Conservation (phyloP, 2,113 vertebrate species). For the Nematolebias whitei region DNA sequence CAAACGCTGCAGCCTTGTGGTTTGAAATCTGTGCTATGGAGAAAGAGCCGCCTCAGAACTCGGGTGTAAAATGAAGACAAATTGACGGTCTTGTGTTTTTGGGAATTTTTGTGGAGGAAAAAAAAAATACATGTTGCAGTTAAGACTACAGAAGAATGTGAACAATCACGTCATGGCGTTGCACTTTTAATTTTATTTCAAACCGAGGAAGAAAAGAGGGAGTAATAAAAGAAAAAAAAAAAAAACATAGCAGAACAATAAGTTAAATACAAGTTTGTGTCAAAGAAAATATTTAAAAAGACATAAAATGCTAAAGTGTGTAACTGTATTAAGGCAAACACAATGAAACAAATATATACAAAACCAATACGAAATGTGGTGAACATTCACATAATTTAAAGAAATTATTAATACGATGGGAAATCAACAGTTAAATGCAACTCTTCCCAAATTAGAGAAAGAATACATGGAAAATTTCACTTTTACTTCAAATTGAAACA, state of each 20-base stretch:
- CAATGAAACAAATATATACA: conserved; percentile 71
- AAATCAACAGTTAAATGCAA: conserved; percentile 43
- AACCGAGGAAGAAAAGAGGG: conserved; percentile 43
- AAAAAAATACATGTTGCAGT: conserved; percentile 20
- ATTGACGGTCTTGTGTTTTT: conserved; percentile 24
- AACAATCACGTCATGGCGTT: conserved; percentile 21
- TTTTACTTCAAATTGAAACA: conserved; percentile 27
- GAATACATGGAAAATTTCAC: conserved; percentile 7
- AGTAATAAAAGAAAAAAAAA: conserved; percentile 37
- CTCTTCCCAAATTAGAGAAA: conserved; percentile 7
- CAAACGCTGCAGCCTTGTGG: conserved; percentile 20
- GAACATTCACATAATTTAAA: conserved; percentile 73
- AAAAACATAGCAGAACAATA: conserved; percentile 69
- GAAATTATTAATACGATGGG: conserved; percentile 18
- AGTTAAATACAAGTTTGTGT: conserved; percentile 67
- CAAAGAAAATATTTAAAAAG: conserved; percentile 50
- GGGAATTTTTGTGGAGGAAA: not conserved
- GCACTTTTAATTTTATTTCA: conserved; percentile 67
- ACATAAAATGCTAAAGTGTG: conserved; percentile 34
- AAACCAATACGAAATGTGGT: conserved; percentile 55
- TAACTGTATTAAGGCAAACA: conserved; percentile 44
- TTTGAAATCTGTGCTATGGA: conserved; percentile 1
- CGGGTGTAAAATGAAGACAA: conserved; percentile 28
- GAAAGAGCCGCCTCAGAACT: conserved; percentile 12
- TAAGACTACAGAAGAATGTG: conserved; percentile 23